Evolutionary conservation across 2,888 invertebrate genomes (phyloP), one percentile per base, ranked within the genome.

Genomic region (Tipula confusa): DNA sequence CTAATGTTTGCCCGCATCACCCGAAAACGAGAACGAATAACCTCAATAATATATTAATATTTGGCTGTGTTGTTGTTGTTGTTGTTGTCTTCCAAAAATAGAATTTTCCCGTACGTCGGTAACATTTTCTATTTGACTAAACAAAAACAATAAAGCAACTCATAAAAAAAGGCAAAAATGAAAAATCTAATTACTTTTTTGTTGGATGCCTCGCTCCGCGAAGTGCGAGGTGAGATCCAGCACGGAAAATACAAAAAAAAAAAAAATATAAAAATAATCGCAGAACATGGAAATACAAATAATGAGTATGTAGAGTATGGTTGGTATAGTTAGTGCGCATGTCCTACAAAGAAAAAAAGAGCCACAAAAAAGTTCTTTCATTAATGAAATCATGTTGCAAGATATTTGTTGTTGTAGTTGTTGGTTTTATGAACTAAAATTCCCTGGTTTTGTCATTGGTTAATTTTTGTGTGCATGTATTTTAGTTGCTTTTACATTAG

Each of bases 61-160:
- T 9, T 36, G n/a, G n/a, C n/a, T n/a, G n/a, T n/a, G n/a, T n/a
- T n/a, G n/a, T 18, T 24, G 64, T 64, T 2, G n/a, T 64, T 64
- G 64, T 24, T 64, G 64, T 64, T 64, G 64, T n/a, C 9, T 64
- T 64, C 64, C n/a, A 64, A 64, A 64, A 64, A 64, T 64, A 64
- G 64, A 64, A 64, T 64, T 64, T 64, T 24, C 11, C 64, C 64
- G 64, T 24, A 48, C 48, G 9, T 64, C 18, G 24, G 18, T 1
- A 64, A 64, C 18, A 64, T 64, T 64, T 64, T 64, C 18, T 64
- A 64, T 64, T 64, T 64, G 24, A 64, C 6, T 64, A 64, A 64
- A 64, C 64, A 64, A 64, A 64, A 24, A 64, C 2, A 64, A 64
- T 64, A 24, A 64, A 24, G 64, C 24, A 24, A 24, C n/a, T n/a